phyloP scores from a whole-genome alignment of 2,113 vertebrate genomes.

The Ictidomys tridecemlineatus region DNA sequence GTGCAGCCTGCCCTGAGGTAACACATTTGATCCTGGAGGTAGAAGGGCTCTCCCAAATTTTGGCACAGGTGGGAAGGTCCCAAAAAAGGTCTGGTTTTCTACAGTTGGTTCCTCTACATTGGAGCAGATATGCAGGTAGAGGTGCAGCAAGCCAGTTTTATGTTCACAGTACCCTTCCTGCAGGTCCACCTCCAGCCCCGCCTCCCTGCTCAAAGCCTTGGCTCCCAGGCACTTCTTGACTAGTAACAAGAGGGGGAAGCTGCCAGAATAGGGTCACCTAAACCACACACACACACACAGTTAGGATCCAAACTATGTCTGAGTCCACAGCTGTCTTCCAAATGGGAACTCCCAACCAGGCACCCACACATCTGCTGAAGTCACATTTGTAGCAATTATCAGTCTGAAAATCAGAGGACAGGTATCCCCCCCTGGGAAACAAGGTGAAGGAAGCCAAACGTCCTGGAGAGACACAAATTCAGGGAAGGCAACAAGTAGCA shows the following conservation, averaged over 20 bases:
- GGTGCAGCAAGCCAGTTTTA: neutral
- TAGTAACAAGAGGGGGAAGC: neutral
- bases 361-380: neutral
- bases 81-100: constrained; percentile 5
- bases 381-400: neutral
- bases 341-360: neutral
- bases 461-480: neutral
- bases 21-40: neutral
- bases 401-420: neutral
- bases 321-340: neutral
- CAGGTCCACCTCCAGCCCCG: neutral
- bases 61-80: neutral
- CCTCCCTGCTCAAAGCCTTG: neutral
- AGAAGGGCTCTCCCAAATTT: neutral
- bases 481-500: neutral
- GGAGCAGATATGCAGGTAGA: neutral
- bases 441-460: fast-evolving
- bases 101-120: neutral
- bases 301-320: neutral
- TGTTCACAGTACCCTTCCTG: neutral
- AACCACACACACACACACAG: neutral
- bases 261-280: neutral
- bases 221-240: neutral
- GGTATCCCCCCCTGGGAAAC: too few species aligned
- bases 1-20: neutral